Conservation (phyloP, 2,797 vertebrate species). For the Coluber constrictor region DNA sequence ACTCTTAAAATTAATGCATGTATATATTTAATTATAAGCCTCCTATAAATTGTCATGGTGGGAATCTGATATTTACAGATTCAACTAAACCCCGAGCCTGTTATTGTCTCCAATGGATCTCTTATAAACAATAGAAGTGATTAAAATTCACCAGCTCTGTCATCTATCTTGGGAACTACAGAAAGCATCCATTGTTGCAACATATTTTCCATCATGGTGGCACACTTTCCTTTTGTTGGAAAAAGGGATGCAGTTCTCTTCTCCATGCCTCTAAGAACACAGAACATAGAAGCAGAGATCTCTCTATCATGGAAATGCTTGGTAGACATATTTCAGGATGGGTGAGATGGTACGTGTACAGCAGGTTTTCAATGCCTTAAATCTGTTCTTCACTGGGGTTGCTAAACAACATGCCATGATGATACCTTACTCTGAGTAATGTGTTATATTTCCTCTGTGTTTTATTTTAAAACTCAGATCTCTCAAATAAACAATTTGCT, state of each 20-base stretch:
- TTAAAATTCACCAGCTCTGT: not conserved
- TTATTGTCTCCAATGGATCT: not conserved
- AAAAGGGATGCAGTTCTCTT: not conserved
- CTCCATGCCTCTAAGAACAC: not conserved
- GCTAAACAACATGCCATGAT: not conserved
- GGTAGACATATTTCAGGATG: not conserved
- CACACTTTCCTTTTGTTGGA: not conserved
- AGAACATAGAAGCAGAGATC: not conserved
- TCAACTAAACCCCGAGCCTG: not conserved
- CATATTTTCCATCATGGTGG: not conserved
- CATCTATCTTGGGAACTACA: too few species aligned
- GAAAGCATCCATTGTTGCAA: too few species aligned
- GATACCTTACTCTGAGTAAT: not conserved
- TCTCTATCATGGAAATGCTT: not conserved
- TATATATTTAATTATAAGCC: not conserved
- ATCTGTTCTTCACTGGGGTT: not conserved
- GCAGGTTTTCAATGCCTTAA: not conserved
- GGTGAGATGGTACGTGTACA: not conserved
- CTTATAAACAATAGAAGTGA: not conserved
- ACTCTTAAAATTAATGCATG: not conserved
- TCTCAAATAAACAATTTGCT: not conserved
- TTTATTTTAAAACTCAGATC: not conserved
- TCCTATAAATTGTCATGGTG: not conserved
- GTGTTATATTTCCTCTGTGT: not conserved
- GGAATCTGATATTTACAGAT: not conserved